Percentiles rank a stretch among this genome's conserved stretches.
Conservation (phyloP, 2,113 vertebrate species). For the Petroica traversi region DNA sequence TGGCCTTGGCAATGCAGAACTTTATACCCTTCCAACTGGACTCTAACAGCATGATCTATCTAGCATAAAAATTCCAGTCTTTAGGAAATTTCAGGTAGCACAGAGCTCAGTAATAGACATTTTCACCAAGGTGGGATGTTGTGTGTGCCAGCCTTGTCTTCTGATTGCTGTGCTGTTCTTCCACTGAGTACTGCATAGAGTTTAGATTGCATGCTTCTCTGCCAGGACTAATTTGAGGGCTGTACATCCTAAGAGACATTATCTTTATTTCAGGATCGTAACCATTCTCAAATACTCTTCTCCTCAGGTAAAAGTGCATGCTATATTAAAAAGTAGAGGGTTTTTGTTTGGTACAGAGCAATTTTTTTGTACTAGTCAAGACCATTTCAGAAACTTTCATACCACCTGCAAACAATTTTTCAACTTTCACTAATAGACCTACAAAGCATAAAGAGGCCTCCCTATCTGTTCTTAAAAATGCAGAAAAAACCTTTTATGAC, state of each 20-base stretch:
- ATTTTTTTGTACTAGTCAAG: background rate
- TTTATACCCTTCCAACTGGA: constrained; percentile 20
- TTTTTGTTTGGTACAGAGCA: background rate
- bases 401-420: background rate
- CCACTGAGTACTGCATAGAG: background rate
- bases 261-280: background rate
- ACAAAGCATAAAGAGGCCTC: background rate
- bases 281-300: background rate
- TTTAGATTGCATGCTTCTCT: background rate
- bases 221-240: background rate
- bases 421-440: background rate
- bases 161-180: background rate
- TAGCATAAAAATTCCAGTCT: constrained; percentile 36
- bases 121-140: background rate
- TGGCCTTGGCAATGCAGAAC: background rate
- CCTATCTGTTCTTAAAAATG: background rate
- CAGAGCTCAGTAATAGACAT: background rate
- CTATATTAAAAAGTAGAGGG: background rate
- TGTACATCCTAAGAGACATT: background rate
- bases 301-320: background rate
- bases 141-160: background rate
- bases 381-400: background rate
- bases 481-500: background rate
- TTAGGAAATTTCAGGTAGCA: constrained; percentile 22
- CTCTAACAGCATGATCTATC: background rate